phyloP scores from a whole-genome alignment of 2,797 vertebrate genomes.

The Gambelia wislizenii region DNA sequence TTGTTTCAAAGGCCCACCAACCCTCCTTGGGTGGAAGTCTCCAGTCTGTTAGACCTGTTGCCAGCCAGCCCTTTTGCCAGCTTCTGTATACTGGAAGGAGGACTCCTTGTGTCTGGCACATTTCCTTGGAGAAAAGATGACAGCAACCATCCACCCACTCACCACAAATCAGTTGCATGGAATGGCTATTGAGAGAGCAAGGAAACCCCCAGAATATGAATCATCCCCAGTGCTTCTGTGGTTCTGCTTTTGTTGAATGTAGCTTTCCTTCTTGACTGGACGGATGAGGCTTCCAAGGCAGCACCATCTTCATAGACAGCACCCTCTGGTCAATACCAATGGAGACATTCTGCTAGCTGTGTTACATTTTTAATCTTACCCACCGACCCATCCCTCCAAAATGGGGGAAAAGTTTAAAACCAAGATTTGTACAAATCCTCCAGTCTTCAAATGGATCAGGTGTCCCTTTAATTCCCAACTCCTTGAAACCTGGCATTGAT shows the following conservation, averaged over 20 bases:
- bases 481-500: background rate
- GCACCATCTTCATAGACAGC: rapidly evolving
- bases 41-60: background rate
- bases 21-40: background rate
- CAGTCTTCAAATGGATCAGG: rapidly evolving
- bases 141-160: background rate
- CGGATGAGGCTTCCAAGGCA: rapidly evolving
- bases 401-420: slow-evolving; percentile 70
- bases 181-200: background rate
- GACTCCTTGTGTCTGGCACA: background rate
- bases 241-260: background rate
- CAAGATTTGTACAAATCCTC: background rate
- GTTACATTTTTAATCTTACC: slow-evolving; percentile 47
- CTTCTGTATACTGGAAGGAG: background rate
- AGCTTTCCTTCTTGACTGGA: rapidly evolving
- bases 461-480: rapidly evolving
- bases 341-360: slow-evolving; percentile 57
- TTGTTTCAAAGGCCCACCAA: background rate
- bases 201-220: rapidly evolving
- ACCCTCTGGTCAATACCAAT: slow-evolving; percentile 29
- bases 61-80: background rate
- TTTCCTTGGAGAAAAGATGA: rapidly evolving
- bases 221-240: background rate
- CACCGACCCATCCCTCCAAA: background rate
- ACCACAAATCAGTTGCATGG: rapidly evolving